Base-by-base conservation (phyloP, 2,113 vertebrate species). In the Rousettus leschenaultii region DNA sequence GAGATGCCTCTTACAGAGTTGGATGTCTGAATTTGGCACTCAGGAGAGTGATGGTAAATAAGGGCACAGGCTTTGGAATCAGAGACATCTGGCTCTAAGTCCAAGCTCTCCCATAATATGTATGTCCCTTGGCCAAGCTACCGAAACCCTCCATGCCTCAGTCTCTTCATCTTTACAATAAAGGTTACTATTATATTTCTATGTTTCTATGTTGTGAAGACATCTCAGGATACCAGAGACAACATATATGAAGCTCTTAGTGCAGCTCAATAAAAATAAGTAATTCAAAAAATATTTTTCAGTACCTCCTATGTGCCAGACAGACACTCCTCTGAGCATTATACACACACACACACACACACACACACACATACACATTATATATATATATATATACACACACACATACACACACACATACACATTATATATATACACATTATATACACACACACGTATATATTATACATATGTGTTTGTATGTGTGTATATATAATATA, bases 261-360 rank as follows among this genome's bases (percentile, higher is more conserved):
- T n/a, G 35, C 24, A 90, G 40, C 40, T 87, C 43, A 87, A 68
- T 71, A 61, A 90, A 94, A 86, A 59, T 68, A 94, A 94, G 14
- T 40, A 70, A 61, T 53, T 78, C 53, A 73, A 73, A 94, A 86
- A 55, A 35, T 57, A 53, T 66, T 33, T 48, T 51, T 87, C n/a
- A 89, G 43, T 28, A 85, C 73, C 26, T 85, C 33, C 43, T 73
- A 33, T 16, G 7, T 83, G n/a, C 7, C 43, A 77, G 79, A 66
- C 38, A 75, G 79, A 66, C 38, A 75, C 48, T 82, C 1, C 28
- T 30, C 3, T 66, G 51, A 59, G n/a, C 14, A 66, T 48, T 70
- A 40, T 40, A 48, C 45, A 48, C 45, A 48, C 45, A 48, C 45
- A 48, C 45, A 48, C 11, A 48, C 11, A 48, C 48, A 51, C 48